Percentiles rank a stretch among this genome's conserved stretches.
phyloP scores from a whole-genome alignment of 2,113 vertebrate genomes.

The Heptranchias perlo region DNA sequence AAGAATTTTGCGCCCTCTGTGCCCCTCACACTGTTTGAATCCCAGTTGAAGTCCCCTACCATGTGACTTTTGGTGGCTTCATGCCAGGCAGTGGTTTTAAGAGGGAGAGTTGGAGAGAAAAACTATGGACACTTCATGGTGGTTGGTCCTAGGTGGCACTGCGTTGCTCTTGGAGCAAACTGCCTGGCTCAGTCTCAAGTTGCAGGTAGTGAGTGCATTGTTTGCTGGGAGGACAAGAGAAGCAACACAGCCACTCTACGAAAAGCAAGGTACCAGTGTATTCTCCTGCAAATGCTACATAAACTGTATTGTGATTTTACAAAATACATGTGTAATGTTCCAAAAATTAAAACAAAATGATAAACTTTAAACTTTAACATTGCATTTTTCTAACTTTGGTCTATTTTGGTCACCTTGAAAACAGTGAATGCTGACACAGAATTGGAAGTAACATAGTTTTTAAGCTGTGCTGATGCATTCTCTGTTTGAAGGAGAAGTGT shows the following conservation, averaged over 20 bases:
- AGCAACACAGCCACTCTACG: background rate
- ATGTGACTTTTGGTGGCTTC: no score
- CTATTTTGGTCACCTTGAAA: background rate
- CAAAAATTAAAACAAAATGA: background rate
- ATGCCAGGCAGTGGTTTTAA: background rate
- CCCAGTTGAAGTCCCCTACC: no score
- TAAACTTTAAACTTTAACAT: background rate
- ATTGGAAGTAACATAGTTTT: background rate
- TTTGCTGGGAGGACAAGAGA: background rate
- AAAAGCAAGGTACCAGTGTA: background rate
- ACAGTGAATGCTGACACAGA: background rate
- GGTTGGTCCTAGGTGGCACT: background rate
- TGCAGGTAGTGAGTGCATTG: background rate
- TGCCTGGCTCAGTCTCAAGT: background rate
- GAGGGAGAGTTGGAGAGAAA: background rate
- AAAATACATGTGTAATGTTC: background rate
- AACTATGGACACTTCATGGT: background rate
- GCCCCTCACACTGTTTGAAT: no score
- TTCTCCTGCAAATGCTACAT: background rate
- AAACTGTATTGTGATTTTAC: background rate
- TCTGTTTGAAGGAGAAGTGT: background rate
- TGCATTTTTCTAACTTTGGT: background rate
- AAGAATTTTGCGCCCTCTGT: no score
- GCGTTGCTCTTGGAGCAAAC: background rate
- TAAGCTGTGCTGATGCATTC: background rate